Percentiles rank a stretch among this genome's conserved stretches.
These are phyloP conservation scores for Bombyx mandarina DNA, from an alignment of 1,140 invertebrate species.

Conservation along the genomic window DNA sequence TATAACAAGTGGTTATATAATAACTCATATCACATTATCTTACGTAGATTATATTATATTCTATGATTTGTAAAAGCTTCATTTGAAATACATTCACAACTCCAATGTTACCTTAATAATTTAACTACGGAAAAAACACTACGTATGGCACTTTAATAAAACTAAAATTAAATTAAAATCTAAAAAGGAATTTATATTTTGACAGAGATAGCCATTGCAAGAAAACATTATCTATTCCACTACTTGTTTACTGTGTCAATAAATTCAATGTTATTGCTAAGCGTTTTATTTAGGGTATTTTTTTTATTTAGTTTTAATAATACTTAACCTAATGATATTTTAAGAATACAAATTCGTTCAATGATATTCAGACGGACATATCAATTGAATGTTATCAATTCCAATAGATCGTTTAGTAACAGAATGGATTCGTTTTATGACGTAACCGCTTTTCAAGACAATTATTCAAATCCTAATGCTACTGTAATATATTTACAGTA, in stretches of 20 bases:
- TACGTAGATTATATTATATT: conserved; percentile 61
- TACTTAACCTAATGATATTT: conserved; percentile 62
- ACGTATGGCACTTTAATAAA: conserved; percentile 48
- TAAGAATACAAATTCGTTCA: conserved; percentile 61
- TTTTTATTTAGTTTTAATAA: conserved; percentile 9
- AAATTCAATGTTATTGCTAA: conserved; percentile 61
- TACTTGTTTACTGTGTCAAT: conserved; percentile 36
- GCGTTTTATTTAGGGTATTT: conserved; percentile 48
- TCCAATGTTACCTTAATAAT: conserved; percentile 45
- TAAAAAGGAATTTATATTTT: conserved; percentile 1
- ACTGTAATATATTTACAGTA: conserved; percentile 15
- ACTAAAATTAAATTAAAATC: conserved; percentile 31
- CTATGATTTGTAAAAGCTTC: conserved; percentile 38
- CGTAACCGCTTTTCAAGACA: too few relatives aligned
- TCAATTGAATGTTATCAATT: conserved; percentile 57
- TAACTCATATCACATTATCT: conserved; percentile 65
- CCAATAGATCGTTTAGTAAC: conserved; percentile 48
- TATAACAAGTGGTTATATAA: conserved; percentile 62
- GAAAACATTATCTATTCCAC: neutral
- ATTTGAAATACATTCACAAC: conserved; percentile 62
- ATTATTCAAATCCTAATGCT: too few relatives aligned
- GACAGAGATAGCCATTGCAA: too few relatives aligned
- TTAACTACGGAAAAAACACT: conserved; percentile 29
- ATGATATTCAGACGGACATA: conserved; percentile 60
- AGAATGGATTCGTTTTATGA: conserved; percentile 29